phyloP scores from a whole-genome alignment of 2,888 invertebrate species.

The Cryptophagus acutangulus region DNA sequence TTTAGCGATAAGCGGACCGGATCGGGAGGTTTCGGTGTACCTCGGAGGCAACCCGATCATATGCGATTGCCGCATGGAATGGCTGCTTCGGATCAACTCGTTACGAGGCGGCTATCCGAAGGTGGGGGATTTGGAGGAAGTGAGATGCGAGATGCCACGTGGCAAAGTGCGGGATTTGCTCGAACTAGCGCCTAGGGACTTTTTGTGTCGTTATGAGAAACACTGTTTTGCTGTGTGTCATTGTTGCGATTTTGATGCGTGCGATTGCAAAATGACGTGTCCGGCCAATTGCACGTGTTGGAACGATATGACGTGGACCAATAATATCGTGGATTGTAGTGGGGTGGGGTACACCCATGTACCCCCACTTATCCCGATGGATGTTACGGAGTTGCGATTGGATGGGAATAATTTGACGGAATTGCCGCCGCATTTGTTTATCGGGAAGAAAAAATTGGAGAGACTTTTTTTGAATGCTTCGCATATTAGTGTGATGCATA shows the following conservation, averaged over 20 bases:
- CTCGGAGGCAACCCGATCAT: slow-evolving; percentile 78
- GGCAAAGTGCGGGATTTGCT: slow-evolving; percentile 61
- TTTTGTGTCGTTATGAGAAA: slow-evolving; percentile 74
- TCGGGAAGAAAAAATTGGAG: slow-evolving; percentile 77
- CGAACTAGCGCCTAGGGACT: slow-evolving; percentile 68
- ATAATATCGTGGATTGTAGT: slow-evolving; percentile 81
- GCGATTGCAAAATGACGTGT: slow-evolving; percentile 89
- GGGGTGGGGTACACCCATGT: slow-evolving; percentile 68
- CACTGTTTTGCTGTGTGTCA: slow-evolving; percentile 83
- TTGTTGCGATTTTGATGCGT: slow-evolving; percentile 86
- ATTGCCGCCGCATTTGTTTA: slow-evolving; percentile 79
- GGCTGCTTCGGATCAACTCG: slow-evolving; percentile 76
- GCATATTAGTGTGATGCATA: slow-evolving; percentile 69
- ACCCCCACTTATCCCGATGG: slow-evolving; percentile 80
- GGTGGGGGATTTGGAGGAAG: slow-evolving; percentile 73
- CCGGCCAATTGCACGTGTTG: slow-evolving; percentile 81
- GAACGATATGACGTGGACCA: slow-evolving; percentile 81
- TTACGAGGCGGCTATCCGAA: slow-evolving; percentile 68
- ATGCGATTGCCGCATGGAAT: slow-evolving; percentile 85
- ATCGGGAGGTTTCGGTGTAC: slow-evolving; percentile 68
- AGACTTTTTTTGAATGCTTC: slow-evolving; percentile 75
- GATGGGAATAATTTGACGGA: slow-evolving; percentile 76
- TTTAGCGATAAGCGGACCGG: slow-evolving; percentile 62
- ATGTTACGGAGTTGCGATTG: slow-evolving; percentile 81
- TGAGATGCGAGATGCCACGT: slow-evolving; percentile 69